Evolutionary conservation across 1,140 invertebrate species (phyloP).

Genomic region (Pseudachorutes palmiensis): DNA sequence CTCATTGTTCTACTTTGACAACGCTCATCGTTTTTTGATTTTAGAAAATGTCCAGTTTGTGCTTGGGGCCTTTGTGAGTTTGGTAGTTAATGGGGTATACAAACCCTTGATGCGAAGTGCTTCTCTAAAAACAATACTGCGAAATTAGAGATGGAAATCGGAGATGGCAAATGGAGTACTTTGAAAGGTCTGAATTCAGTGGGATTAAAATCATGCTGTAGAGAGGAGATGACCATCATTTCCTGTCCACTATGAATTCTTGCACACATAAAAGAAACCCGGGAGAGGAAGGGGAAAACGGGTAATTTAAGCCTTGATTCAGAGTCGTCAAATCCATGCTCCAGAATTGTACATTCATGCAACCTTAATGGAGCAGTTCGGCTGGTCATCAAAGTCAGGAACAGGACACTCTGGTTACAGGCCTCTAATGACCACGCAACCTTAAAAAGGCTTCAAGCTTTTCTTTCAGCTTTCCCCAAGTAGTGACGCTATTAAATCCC

Average conservation of each 20-base stretch:
- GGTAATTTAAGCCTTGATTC: neutral
- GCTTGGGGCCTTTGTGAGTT: too few relatives aligned
- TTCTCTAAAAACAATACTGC: neutral
- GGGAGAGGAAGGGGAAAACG: neutral
- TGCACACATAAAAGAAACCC: neutral
- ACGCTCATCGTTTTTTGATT: too few relatives aligned
- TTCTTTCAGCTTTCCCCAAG: too few relatives aligned
- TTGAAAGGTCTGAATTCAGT: neutral
- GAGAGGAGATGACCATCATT: conserved; percentile 1
- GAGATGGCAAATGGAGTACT: neutral
- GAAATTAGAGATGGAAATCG: neutral
- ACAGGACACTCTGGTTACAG: neutral
- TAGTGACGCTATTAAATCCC: too few relatives aligned
- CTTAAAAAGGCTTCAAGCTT: too few relatives aligned
- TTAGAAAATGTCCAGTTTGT: too few relatives aligned
- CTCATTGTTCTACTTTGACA: too few relatives aligned
- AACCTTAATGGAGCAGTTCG: neutral
- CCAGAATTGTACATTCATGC: neutral
- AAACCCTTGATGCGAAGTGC: too few relatives aligned
- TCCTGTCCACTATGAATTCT: neutral
- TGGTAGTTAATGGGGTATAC: too few relatives aligned
- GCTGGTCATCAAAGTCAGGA: neutral
- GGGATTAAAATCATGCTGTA: neutral
- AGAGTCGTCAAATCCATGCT: neutral
- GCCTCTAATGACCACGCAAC: too few relatives aligned